Base-by-base conservation (phyloP, 2,888 invertebrate species). In the Macropis europaea region DNA sequence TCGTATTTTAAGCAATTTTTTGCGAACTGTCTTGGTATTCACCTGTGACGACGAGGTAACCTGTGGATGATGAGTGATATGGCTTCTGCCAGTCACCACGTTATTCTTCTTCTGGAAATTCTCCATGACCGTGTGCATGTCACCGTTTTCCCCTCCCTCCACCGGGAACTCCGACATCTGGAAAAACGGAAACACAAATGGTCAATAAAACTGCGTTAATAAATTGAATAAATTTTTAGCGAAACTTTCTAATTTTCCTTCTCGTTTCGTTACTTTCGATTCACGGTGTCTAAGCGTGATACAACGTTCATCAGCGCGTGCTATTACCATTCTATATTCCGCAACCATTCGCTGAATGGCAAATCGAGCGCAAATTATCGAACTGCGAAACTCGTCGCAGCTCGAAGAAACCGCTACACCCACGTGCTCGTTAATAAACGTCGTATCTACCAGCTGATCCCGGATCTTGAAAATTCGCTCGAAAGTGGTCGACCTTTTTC, bases 61-160 rank as follows among this genome's bases (percentile, higher is more conserved):
- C 86, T 92, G 93, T 7, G 88, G 89, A 80, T 86, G 88, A 70
- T 88, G 87, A 32, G 83, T 80, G 74, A 86, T 83, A 70, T 86
- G 87, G 43, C 85, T 79, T 63, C 88, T 82, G 52, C 84, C 85
- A 28, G 88, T 76, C 61, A 89, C 89, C 77, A 90, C 80, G 69
- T 90, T 90, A 86, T 92, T 93, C 89, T 93, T 93, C 89, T 94
- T 94, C 87, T 94, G 94, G 83, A 95, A 92, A 90, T 93, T 94
- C 90, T 94, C 94, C 92, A 95, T 94, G 86, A 94, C 92, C 87
- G 94, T 92, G 81, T 93, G 92, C 91, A 93, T 91, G 82, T 94
- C 93, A 80, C 92, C 89, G 86, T 92, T 92, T 88, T 90, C 92
- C 88, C 88, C 91, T 83, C 92, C 92, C 91, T 93, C 93, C 88